A percentile compares a stretch with the other conserved stretches of the same genome.
Evolutionary conservation across 2,888 invertebrate species (phyloP).

Genomic region (Cephus pygmeus): DNA sequence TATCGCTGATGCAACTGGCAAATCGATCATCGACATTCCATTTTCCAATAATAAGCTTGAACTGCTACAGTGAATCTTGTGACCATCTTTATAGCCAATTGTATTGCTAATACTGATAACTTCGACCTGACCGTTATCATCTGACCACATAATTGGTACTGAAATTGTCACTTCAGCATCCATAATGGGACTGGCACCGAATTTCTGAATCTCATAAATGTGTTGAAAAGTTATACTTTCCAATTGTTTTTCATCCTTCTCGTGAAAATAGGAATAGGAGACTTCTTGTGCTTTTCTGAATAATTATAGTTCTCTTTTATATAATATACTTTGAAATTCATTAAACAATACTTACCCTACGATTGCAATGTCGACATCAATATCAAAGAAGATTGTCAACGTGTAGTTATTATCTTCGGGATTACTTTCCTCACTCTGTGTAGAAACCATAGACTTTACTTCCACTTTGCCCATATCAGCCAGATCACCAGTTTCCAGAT

Average conservation of each 20-base stretch:
- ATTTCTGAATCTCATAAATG: constrained; percentile 55
- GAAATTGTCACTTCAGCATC: constrained; percentile 53
- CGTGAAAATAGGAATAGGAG: constrained; percentile 55
- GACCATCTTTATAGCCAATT: constrained; percentile 34
- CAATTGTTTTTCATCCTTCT: constrained; percentile 44
- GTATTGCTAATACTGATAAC: constrained; percentile 40
- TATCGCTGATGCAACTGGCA: neutral
- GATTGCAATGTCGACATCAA: constrained; percentile 60
- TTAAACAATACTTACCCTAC: constrained; percentile 55
- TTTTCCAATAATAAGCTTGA: constrained; percentile 16
- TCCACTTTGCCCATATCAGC: constrained; percentile 38
- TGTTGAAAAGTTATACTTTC: constrained; percentile 54
- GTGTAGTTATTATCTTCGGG: constrained; percentile 30
- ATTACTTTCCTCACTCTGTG: constrained; percentile 59
- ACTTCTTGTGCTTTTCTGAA: constrained; percentile 59
- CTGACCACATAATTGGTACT: constrained; percentile 51
- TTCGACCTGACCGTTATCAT: constrained; percentile 20
- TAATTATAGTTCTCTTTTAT: constrained; percentile 5
- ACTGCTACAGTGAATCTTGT: constrained; percentile 32
- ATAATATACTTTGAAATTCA: constrained; percentile 9
- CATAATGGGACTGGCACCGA: constrained; percentile 63
- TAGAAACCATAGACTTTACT: constrained; percentile 50
- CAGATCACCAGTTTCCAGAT: constrained; percentile 52
- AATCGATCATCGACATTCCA: constrained; percentile 14
- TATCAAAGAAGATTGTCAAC: constrained; percentile 51